Evolutionary conservation across 2,888 invertebrate genomes (phyloP).

Genomic region (Drosophila hamatofila): DNA sequence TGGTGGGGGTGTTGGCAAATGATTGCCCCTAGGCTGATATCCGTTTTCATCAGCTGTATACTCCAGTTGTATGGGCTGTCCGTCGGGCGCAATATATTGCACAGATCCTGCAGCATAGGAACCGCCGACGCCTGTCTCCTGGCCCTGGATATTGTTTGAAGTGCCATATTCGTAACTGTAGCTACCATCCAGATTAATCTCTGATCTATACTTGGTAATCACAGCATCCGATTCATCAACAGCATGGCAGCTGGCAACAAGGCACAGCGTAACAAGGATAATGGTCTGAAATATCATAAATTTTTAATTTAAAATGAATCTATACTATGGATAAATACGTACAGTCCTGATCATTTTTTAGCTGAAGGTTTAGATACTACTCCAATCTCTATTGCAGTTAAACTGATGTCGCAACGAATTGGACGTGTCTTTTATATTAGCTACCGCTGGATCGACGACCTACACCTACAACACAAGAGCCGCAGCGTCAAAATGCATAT

Average conservation of each 20-base stretch:
- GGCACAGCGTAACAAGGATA: slow-evolving; percentile 53
- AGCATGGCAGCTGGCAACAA: slow-evolving; percentile 54
- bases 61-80: slow-evolving; percentile 70
- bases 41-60: slow-evolving; percentile 83
- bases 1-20: slow-evolving; percentile 84
- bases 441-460: slow-evolving; percentile 59
- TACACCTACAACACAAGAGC: slow-evolving; percentile 68
- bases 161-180: slow-evolving; percentile 86
- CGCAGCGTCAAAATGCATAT: slow-evolving; percentile 51
- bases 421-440: slow-evolving; percentile 61
- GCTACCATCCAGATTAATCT: slow-evolving; percentile 83
- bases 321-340: slow-evolving; percentile 44
- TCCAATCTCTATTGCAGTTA: slow-evolving; percentile 48
- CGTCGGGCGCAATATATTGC: slow-evolving; percentile 81
- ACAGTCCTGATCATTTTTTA: slow-evolving; percentile 71
- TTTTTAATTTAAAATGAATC: too few relatives aligned
- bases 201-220: slow-evolving; percentile 63
- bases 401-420: slow-evolving; percentile 63
- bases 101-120: slow-evolving; percentile 84
- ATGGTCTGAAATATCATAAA: slow-evolving; percentile 37
- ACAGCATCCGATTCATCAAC: slow-evolving; percentile 70
- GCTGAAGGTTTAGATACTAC: slow-evolving; percentile 13
- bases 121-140: slow-evolving; percentile 87
- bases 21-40: slow-evolving; percentile 82
- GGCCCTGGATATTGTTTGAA: slow-evolving; percentile 87